phyloP scores from a whole-genome alignment of 2,797 vertebrate genomes.

The Artibeus jamaicensis region DNA sequence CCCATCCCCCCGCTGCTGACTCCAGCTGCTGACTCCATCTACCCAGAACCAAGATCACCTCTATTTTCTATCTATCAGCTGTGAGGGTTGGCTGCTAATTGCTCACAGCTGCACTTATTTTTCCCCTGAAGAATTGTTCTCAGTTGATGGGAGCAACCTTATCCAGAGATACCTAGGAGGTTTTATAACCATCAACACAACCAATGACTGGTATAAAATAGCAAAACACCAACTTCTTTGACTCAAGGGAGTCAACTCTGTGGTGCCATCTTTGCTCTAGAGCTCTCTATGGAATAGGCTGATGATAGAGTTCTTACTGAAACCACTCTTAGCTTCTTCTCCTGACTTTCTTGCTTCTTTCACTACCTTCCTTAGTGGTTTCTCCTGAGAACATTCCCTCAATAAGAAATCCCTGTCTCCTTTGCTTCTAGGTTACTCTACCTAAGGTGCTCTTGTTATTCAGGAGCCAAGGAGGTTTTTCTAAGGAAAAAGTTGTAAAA shows the following conservation, averaged over 20 bases:
- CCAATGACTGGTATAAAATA: conserved; percentile 7
- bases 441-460: neutral
- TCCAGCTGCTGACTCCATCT: too few species aligned
- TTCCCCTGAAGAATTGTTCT: conserved; percentile 4
- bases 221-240: neutral
- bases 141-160: neutral
- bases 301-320: neutral
- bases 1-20: conserved; percentile 39
- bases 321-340: neutral
- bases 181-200: neutral
- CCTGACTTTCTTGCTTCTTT: neutral
- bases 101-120: conserved; percentile 44
- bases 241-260: neutral
- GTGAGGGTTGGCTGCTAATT: conserved; percentile 17
- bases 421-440: neutral
- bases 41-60: neutral
- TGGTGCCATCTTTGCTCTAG: neutral
- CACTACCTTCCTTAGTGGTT: neutral
- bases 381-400: neutral
- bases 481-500: conserved; percentile 7
- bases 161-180: neutral
- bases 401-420: neutral
- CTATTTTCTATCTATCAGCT: conserved; percentile 54
- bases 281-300: neutral
- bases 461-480: neutral